Conservation (phyloP, 2,113 vertebrate genomes). For the Leptodactylus fuscus region DNA sequence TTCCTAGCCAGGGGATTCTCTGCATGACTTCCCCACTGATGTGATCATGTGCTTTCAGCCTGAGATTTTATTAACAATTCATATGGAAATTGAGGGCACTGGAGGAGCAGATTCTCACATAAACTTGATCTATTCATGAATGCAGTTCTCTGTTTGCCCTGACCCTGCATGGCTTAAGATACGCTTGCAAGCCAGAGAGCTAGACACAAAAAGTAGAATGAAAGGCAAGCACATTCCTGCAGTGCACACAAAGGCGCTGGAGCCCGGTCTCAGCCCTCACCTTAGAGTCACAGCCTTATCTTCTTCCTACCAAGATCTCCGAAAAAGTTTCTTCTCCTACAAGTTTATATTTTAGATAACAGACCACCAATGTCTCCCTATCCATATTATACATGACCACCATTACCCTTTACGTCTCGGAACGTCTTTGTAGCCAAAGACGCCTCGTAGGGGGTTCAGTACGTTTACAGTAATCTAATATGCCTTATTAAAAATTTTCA, state of each 20-base stretch:
- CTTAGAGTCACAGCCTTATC: constrained; percentile 79
- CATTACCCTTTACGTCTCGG: too few species aligned
- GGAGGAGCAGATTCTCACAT: constrained; percentile 95
- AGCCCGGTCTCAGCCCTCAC: constrained; percentile 75
- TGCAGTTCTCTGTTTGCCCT: constrained; percentile 92
- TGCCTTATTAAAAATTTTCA: too few species aligned
- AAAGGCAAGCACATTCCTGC: constrained; percentile 86
- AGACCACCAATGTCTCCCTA: neutral
- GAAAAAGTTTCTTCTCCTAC: constrained; percentile 74
- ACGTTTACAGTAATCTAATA: too few species aligned
- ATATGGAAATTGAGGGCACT: constrained; percentile 96
- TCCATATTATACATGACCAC: too few species aligned
- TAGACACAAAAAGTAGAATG: constrained; percentile 80
- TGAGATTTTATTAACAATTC: constrained; percentile 94
- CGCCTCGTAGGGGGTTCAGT: too few species aligned
- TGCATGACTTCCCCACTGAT: constrained; percentile 85
- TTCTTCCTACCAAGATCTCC: constrained; percentile 71
- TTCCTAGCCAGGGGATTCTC: constrained; percentile 80
- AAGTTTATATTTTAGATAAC: too few species aligned
- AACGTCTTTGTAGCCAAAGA: too few species aligned
- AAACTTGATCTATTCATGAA: constrained; percentile 98
- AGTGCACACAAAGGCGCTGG: constrained; percentile 79
- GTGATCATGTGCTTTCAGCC: constrained; percentile 85
- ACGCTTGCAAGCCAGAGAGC: constrained; percentile 83
- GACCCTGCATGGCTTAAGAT: constrained; percentile 89